These are phyloP conservation scores for Trachymyrmex cornetzi DNA, from an alignment of 1,140 invertebrate genomes.

Conservation along the genomic window DNA sequence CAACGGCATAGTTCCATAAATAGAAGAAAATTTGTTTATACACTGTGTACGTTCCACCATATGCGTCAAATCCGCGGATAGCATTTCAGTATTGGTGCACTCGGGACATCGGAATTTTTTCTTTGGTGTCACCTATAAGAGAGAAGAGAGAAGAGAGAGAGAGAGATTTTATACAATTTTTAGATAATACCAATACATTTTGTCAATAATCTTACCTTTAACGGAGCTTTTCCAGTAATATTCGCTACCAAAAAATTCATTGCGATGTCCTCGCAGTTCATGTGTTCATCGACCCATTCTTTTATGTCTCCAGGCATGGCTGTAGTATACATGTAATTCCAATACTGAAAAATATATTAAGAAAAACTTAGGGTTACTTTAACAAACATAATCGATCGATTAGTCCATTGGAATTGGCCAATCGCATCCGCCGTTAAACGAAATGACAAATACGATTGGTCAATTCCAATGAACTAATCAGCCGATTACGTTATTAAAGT, in stretches of 20 bases:
- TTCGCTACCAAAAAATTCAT: constrained; percentile 98
- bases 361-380: background rate
- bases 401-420: no score
- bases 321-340: constrained; percentile 96
- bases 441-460: no score
- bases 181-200: background rate
- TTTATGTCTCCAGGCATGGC: constrained; percentile 93
- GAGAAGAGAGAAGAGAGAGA: no score
- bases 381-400: no score
- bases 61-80: constrained; percentile 96
- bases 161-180: constrained; percentile 32
- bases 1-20: constrained; percentile 96
- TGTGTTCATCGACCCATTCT: constrained; percentile 95
- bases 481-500: no score
- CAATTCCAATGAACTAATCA: no score
- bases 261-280: constrained; percentile 98
- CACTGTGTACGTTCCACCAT: constrained; percentile 98
- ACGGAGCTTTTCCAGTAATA: constrained; percentile 96
- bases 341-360: constrained; percentile 88
- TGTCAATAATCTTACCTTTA: constrained; percentile 90
- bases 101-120: constrained; percentile 99
- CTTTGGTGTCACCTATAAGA: constrained; percentile 95
- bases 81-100: constrained; percentile 97
- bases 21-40: constrained; percentile 94
- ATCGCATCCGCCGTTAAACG: no score